A percentile compares a stretch with the other conserved stretches of the same genome.
phyloP scores from a whole-genome alignment of 2,797 vertebrate genomes.

The Smutsia gigantea region DNA sequence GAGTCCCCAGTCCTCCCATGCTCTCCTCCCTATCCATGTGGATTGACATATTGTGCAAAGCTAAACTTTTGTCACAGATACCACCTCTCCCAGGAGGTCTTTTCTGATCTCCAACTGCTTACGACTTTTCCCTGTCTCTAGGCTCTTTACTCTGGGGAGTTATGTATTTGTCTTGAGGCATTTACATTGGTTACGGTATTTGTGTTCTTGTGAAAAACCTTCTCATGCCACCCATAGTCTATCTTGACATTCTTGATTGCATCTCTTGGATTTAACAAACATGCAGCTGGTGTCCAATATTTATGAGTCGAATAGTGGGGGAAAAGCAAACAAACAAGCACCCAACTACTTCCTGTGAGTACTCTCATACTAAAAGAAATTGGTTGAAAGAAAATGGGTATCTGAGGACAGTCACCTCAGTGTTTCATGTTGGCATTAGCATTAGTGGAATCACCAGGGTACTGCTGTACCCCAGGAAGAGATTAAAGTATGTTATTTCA shows the following conservation, averaged over 20 bases:
- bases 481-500: slow-evolving; percentile 3
- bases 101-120: not conserved
- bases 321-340: not conserved
- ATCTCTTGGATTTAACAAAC: not conserved
- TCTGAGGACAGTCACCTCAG: not conserved
- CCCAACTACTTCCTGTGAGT: not conserved
- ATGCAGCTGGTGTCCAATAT: not conserved
- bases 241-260: not conserved
- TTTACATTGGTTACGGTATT: not conserved
- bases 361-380: not conserved
- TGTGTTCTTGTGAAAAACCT: not conserved
- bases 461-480: not conserved
- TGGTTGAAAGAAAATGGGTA: not conserved
- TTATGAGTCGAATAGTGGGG: not conserved
- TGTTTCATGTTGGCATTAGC: not conserved
- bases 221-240: not conserved
- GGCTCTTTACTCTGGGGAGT: not conserved
- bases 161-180: not conserved
- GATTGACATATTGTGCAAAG: not conserved
- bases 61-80: not conserved
- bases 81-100: not conserved
- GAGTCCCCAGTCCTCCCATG: not conserved
- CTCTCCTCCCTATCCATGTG: not conserved
- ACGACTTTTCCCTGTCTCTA: not conserved
- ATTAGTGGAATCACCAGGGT: not conserved